These are phyloP conservation scores for Byasa hedistus DNA, from an alignment of 2,888 invertebrate genomes.

Conservation along the genomic window DNA sequence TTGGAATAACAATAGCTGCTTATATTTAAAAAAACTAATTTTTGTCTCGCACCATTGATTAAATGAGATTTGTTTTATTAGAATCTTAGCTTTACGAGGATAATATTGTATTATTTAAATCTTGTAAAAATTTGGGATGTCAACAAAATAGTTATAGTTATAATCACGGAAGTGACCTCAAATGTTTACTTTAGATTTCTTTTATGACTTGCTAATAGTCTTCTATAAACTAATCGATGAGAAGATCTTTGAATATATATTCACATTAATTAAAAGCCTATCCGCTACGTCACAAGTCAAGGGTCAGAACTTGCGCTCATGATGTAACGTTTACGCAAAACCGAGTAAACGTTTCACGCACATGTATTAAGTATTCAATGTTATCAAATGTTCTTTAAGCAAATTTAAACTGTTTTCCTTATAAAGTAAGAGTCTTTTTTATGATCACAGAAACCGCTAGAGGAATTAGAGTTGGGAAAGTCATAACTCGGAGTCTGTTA, in stretches of 20 bases:
- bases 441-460: not conserved
- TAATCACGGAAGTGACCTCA: too few species aligned
- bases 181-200: too few species aligned
- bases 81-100: too few species aligned
- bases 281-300: conserved; percentile 62
- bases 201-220: not conserved
- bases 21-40: too few species aligned
- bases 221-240: not conserved
- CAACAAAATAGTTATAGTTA: too few species aligned
- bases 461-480: conserved; percentile 20
- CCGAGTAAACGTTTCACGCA: conserved; percentile 39
- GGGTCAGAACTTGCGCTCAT: conserved; percentile 63
- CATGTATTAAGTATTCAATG: conserved; percentile 30
- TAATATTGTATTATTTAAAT: too few species aligned
- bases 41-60: too few species aligned
- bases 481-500: conserved; percentile 11
- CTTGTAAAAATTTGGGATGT: too few species aligned
- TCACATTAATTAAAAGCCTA: conserved; percentile 34
- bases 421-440: not conserved
- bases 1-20: too few species aligned
- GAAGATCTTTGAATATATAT: not conserved
- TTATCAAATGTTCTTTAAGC: conserved; percentile 7
- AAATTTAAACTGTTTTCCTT: conserved; percentile 22
- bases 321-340: conserved; percentile 64
- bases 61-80: too few species aligned